Evolutionary conservation across 2,797 vertebrate genomes (phyloP).

Genomic region (Dermochelys coriacea): DNA sequence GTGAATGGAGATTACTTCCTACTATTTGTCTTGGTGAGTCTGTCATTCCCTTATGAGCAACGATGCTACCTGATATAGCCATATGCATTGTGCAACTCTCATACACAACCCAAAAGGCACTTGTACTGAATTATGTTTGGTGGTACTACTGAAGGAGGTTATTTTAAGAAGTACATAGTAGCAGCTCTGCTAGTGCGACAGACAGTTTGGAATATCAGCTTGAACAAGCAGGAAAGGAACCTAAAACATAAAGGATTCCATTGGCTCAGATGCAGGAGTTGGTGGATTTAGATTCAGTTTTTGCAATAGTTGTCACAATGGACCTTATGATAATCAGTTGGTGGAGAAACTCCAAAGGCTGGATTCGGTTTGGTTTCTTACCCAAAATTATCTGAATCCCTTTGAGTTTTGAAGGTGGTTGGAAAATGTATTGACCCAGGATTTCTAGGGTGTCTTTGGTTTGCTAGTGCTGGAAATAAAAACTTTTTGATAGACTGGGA

Average conservation of each 20-base stretch:
- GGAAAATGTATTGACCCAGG: fast-evolving
- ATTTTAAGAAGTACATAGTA: background rate
- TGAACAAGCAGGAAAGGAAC: background rate
- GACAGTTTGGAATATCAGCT: fast-evolving
- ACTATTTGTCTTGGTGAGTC: slow-evolving; percentile 44
- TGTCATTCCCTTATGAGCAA: background rate
- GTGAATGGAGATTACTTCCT: background rate
- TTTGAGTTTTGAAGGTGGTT: background rate
- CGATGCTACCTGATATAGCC: background rate
- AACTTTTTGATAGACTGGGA: background rate
- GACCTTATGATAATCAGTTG: background rate
- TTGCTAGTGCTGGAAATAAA: background rate
- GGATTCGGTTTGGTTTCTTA: background rate
- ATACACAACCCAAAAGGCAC: background rate
- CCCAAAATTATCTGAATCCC: background rate
- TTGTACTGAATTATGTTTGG: background rate
- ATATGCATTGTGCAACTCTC: background rate
- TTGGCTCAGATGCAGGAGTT: background rate
- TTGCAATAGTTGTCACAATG: fast-evolving
- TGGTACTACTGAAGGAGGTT: background rate
- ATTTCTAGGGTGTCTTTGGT: background rate
- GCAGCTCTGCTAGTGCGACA: background rate
- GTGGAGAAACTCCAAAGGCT: background rate
- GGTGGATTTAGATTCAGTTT: background rate
- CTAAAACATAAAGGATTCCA: background rate